A percentile compares a stretch with the other conserved stretches of the same genome.
phyloP scores from a whole-genome alignment of 2,113 vertebrate species.

The Podocnemis expansa region DNA sequence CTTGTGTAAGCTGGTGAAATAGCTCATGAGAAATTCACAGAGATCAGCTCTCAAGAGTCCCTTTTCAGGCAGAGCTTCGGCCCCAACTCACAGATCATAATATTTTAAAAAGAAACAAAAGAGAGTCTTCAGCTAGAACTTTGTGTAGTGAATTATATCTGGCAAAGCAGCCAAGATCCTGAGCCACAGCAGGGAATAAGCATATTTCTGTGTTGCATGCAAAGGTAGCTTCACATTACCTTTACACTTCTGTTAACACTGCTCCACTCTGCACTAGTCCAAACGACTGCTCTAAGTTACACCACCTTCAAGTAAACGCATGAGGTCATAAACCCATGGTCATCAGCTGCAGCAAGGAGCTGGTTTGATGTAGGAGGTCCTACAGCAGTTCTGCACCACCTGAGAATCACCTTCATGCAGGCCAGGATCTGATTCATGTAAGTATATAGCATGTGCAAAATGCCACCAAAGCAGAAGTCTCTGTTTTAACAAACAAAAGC shows the following conservation, averaged over 20 bases:
- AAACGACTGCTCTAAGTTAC: not conserved
- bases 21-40: not conserved
- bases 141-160: not conserved
- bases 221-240: not conserved
- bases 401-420: not conserved
- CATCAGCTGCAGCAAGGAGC: not conserved
- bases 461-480: not conserved
- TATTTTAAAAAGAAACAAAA: not conserved
- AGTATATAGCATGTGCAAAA: not conserved
- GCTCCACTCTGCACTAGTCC: not conserved
- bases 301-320: not conserved
- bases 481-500: not conserved
- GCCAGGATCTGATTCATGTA: not conserved
- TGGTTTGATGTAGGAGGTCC: not conserved
- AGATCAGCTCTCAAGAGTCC: not conserved
- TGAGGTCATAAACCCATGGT: not conserved
- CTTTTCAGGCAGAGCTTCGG: not conserved
- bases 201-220: not conserved
- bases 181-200: rapidly evolving
- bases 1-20: not conserved
- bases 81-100: not conserved
- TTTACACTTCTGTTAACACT: not conserved
- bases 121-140: not conserved
- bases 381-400: not conserved
- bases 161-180: not conserved